phyloP scores from a whole-genome alignment of 2,797 vertebrate genomes.

The Sus cebifrons region DNA sequence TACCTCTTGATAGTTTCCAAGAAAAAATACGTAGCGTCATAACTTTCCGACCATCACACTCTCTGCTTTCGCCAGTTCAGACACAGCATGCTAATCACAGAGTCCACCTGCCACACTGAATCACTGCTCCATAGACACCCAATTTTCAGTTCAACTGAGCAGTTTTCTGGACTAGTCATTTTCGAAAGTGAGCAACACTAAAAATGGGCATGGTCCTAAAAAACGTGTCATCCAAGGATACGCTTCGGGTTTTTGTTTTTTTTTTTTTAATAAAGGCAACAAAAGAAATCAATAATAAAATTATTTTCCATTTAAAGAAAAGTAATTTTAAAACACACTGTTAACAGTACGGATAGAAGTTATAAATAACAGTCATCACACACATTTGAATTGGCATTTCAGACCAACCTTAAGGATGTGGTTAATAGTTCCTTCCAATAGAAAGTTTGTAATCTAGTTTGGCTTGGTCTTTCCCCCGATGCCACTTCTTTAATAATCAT shows the following conservation, averaged over 20 bases:
- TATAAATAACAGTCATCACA: neutral
- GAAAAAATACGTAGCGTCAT: neutral
- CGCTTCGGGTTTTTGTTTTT: neutral
- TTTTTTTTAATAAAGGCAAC: neutral
- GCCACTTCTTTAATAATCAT: constrained; percentile 42
- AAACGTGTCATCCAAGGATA: constrained; percentile 16
- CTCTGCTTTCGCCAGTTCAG: neutral
- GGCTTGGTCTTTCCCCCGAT: neutral
- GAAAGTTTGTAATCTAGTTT: constrained; percentile 31
- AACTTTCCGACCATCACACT: neutral
- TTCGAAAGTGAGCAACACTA: neutral
- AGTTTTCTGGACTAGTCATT: neutral
- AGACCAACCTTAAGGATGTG: neutral
- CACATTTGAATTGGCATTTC: constrained; percentile 8
- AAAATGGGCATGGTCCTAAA: neutral
- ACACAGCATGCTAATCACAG: neutral
- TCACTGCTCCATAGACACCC: neutral
- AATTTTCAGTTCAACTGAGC: constrained; percentile 1
- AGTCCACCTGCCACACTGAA: neutral
- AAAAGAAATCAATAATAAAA: constrained; percentile 7
- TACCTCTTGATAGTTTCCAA: neutral
- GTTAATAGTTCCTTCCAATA: neutral
- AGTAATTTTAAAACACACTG: constrained; percentile 18
- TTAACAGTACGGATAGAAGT: constrained; percentile 11
- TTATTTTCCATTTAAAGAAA: constrained; percentile 20